phyloP scores from a whole-genome alignment of 2,113 vertebrate species.

The Tonatia bakeri region DNA sequence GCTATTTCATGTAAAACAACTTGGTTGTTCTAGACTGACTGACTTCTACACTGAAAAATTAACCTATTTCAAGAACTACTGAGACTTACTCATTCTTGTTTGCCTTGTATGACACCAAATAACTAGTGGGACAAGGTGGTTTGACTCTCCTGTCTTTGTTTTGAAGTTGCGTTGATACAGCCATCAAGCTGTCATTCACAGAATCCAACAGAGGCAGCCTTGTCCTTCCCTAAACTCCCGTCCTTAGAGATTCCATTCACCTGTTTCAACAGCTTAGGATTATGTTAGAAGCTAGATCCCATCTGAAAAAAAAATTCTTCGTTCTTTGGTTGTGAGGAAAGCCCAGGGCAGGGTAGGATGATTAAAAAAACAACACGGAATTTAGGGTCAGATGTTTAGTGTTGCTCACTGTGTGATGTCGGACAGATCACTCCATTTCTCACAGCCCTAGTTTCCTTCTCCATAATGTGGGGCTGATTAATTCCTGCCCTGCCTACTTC shows the following conservation, averaged over 20 bases:
- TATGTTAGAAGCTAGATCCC: neutral
- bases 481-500: neutral
- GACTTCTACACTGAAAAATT: neutral
- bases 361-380: neutral
- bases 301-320: neutral
- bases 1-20: neutral
- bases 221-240: neutral
- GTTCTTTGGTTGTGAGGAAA: neutral
- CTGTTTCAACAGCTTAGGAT: neutral
- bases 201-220: neutral
- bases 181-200: neutral
- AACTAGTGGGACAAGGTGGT: neutral
- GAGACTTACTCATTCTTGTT: neutral
- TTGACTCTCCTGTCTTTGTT: neutral
- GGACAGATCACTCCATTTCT: neutral
- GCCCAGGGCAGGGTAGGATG: no score
- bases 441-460: neutral
- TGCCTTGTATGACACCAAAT: neutral
- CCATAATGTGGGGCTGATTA: neutral
- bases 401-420: rapidly evolving
- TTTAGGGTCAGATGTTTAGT: neutral
- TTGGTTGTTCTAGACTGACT: neutral
- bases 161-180: neutral
- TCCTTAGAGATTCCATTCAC: neutral
- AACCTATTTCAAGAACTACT: neutral